A percentile compares a stretch with the other conserved stretches of the same genome.
phyloP scores from a whole-genome alignment of 2,888 invertebrate genomes.

The Hipparchia semele region DNA sequence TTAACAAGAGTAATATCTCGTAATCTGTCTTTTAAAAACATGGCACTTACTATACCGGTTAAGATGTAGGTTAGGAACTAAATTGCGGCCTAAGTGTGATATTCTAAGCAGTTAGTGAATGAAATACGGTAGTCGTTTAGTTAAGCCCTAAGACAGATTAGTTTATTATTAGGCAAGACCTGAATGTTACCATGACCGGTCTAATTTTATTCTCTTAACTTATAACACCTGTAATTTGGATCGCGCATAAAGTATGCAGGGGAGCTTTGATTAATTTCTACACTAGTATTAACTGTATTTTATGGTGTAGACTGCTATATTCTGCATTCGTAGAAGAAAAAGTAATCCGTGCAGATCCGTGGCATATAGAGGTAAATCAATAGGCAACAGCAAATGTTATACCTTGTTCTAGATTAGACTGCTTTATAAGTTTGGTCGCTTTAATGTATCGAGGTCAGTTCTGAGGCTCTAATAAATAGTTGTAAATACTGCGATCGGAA shows the following conservation, averaged over 20 bases:
- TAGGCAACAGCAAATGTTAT: slow-evolving; percentile 30
- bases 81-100: slow-evolving; percentile 20
- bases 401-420: slow-evolving; percentile 22
- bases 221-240: slow-evolving; percentile 28
- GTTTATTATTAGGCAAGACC: slow-evolving; percentile 31
- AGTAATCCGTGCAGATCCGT: neutral
- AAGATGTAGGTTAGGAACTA: slow-evolving; percentile 14
- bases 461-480: slow-evolving; percentile 23
- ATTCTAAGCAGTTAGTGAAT: slow-evolving; percentile 24
- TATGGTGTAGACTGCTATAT: neutral
- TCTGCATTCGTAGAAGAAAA: neutral
- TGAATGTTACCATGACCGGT: slow-evolving; percentile 19
- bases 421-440: slow-evolving; percentile 21
- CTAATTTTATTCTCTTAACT: slow-evolving; percentile 35
- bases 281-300: neutral
- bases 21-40: slow-evolving; percentile 3
- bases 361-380: slow-evolving; percentile 22
- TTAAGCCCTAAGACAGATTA: slow-evolving; percentile 29
- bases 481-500: slow-evolving; percentile 11
- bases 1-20: neutral
- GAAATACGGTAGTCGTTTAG: slow-evolving; percentile 33
- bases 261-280: slow-evolving; percentile 13
- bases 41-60: slow-evolving; percentile 5
- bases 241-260: slow-evolving; percentile 6
- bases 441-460: slow-evolving; percentile 22